phyloP scores from a whole-genome alignment of 2,113 vertebrate species.

The Psephotus haematonotus region DNA sequence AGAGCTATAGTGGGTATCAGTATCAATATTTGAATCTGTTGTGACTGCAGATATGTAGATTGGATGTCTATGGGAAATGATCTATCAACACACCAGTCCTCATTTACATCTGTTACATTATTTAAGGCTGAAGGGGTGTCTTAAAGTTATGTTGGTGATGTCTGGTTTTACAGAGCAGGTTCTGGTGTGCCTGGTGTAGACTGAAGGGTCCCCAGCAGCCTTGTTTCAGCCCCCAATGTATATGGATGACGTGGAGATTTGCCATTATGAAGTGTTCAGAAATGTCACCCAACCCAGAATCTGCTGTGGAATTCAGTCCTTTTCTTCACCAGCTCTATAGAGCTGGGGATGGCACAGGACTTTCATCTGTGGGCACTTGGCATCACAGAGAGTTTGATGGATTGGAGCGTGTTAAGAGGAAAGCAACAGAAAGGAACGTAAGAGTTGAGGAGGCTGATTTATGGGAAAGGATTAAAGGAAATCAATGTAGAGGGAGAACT shows the following conservation, averaged over 20 bases:
- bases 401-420: neutral
- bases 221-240: neutral
- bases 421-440: neutral
- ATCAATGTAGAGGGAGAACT: neutral
- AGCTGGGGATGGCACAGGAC: neutral
- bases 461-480: neutral
- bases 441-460: neutral
- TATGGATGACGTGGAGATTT: neutral
- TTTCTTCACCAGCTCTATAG: neutral
- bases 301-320: neutral
- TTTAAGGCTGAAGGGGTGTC: neutral
- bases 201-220: neutral
- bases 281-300: neutral
- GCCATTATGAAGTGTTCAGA: neutral
- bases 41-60: conserved; percentile 3
- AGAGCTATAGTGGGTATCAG: neutral
- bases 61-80: neutral
- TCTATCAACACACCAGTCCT: neutral
- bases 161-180: neutral
- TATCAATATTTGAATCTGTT: neutral
- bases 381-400: neutral
- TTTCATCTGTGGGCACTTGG: neutral
- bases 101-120: neutral
- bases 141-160: neutral
- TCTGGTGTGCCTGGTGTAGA: neutral